Evolutionary conservation across 1,140 invertebrate genomes (phyloP).

Genomic region (Bombyx mandarina): DNA sequence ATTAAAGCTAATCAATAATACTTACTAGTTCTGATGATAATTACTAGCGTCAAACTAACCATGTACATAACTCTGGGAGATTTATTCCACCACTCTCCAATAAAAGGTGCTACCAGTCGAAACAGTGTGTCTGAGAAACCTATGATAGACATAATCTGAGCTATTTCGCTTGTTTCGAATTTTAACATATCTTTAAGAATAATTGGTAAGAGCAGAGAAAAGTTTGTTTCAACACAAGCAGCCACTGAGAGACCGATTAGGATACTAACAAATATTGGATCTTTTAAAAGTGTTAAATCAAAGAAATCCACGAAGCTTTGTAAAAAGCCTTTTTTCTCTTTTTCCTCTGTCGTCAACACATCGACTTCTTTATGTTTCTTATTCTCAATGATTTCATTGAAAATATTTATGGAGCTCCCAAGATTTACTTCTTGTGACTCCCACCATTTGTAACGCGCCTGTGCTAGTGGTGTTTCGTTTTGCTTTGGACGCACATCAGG

Average conservation of each 20-base stretch:
- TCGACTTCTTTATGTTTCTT: constrained; percentile 23
- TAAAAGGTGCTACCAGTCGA: constrained; percentile 73
- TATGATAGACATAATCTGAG: constrained; percentile 74
- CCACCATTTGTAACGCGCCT: constrained; percentile 58
- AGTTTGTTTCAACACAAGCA: constrained; percentile 79
- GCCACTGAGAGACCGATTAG: constrained; percentile 78
- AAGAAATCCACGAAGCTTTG: constrained; percentile 49
- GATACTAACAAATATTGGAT: constrained; percentile 72
- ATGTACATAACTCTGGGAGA: constrained; percentile 76
- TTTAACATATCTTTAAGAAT: constrained; percentile 73
- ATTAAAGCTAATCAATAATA: constrained; percentile 15
- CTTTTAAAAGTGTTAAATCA: constrained; percentile 52
- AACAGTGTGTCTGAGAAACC: constrained; percentile 74
- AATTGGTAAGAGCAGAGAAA: constrained; percentile 76
- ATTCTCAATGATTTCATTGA: constrained; percentile 34
- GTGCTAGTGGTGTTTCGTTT: constrained; percentile 29
- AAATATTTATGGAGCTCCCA: constrained; percentile 60
- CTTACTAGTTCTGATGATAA: constrained; percentile 75
- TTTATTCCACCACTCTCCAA: constrained; percentile 73
- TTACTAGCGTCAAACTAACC: constrained; percentile 72
- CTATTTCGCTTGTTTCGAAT: constrained; percentile 72
- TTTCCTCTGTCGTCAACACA: constrained; percentile 12
- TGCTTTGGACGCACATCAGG: constrained; percentile 46
- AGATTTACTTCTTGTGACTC: constrained; percentile 66
- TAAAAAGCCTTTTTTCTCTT: constrained; percentile 25